Conservation (phyloP, 1,140 invertebrate species). For the Cotesia vestalis region DNA sequence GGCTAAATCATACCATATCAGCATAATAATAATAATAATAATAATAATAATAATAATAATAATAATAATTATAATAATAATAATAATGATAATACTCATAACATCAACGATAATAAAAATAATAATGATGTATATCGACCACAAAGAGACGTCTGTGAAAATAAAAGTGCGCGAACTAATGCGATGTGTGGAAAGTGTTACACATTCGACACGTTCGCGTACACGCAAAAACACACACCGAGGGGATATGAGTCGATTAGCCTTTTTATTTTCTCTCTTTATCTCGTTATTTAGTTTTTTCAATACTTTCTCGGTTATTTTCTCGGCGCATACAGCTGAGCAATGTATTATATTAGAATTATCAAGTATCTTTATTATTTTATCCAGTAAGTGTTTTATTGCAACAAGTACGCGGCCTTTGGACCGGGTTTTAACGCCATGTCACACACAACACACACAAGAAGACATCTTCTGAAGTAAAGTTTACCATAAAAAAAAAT, state of each 20-base stretch:
- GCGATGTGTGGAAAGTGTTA: conserved; percentile 37
- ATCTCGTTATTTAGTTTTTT: conserved; percentile 3
- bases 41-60: too few relatives aligned
- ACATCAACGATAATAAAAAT: background rate
- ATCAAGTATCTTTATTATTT: background rate
- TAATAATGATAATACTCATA: too few relatives aligned
- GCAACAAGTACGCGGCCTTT: too few relatives aligned
- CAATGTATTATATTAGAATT: background rate
- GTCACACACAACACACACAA: too few relatives aligned
- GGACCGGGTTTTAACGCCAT: too few relatives aligned
- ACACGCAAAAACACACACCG: background rate
- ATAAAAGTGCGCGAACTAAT: conserved; percentile 44
- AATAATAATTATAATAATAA: too few relatives aligned
- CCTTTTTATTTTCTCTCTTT: too few relatives aligned
- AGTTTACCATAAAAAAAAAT: too few relatives aligned
- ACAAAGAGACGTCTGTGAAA: conserved; percentile 39
- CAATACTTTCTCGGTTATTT: background rate
- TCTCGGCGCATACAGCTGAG: background rate
- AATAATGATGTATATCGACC: too few relatives aligned
- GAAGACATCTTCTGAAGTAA: too few relatives aligned
- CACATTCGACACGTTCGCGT: conserved; percentile 17
- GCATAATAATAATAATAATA: conserved; percentile 3
- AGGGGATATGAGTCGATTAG: background rate
- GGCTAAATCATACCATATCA: conserved; percentile 18
- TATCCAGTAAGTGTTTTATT: too few relatives aligned